These are phyloP conservation scores for Drosophila fungiperda DNA, from an alignment of 2,888 invertebrate genomes.

Conservation along the genomic window DNA sequence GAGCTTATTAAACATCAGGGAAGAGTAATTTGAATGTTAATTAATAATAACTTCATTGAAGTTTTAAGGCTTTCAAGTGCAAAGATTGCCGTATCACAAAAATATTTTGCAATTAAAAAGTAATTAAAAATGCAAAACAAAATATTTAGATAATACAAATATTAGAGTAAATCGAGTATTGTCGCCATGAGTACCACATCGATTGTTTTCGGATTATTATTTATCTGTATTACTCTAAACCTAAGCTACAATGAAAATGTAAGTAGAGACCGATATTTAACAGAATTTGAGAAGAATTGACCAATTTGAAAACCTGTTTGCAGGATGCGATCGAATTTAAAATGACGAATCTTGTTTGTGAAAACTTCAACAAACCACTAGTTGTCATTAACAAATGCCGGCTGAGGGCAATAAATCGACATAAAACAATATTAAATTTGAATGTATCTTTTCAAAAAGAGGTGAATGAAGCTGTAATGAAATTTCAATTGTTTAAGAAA, in stretches of 20 bases:
- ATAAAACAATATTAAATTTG: slow-evolving; percentile 2
- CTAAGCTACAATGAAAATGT: not conserved
- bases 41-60: too few relatives aligned
- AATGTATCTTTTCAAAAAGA: slow-evolving; percentile 1
- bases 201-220: not conserved
- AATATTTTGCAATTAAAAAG: too few relatives aligned
- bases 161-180: not conserved
- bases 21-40: too few relatives aligned
- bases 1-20: too few relatives aligned
- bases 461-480: too few relatives aligned
- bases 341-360: slow-evolving; percentile 23
- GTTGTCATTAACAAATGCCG: slow-evolving; percentile 12
- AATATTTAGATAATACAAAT: too few relatives aligned
- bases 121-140: too few relatives aligned
- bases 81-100: too few relatives aligned
- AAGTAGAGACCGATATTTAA: not conserved
- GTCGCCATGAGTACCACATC: not conserved
- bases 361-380: slow-evolving; percentile 5
- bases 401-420: slow-evolving; percentile 25
- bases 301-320: not conserved
- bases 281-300: not conserved
- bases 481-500: slow-evolving; percentile 6
- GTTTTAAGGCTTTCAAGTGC: too few relatives aligned
- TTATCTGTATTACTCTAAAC: not conserved
- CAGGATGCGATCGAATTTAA: slow-evolving; percentile 13